Evolutionary conservation across 2,888 invertebrate species (phyloP), one percentile per base, ranked within the genome.

Genomic region (Poecilobothrus nobilitatus): DNA sequence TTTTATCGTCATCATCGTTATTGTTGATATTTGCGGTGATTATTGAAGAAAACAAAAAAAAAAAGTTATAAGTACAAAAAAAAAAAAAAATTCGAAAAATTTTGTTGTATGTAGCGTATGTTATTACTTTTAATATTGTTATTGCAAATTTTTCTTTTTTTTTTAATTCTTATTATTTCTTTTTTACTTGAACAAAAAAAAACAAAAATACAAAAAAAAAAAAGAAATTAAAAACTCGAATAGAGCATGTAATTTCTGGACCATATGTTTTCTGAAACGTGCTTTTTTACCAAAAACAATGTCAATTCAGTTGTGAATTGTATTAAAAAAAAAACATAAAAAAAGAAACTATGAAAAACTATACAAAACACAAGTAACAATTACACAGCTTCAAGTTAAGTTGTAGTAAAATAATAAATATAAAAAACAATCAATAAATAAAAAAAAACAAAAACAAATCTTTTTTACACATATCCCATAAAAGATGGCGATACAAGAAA

Each of bases 191-290:
- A 18, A 53, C 2, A 53, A 12, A 37, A 37, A 37, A 37, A n/a
- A 6, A 8, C 37, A 27, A 27, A 27, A 27, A 27, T 5, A 27
- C 27, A 27, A 27, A 27, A 27, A 27, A 27, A 27, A 53, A 53
- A 53, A 53, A 12, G 53, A 53, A 53, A 53, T 53, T 53, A 53
- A 53, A 53, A 53, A 53, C 53, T 53, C 15, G 41, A 41, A 41
- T 15, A 41, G 41, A 41, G 41, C 41, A n/a, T 53, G 53, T 53
- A 53, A 53, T 53, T 53, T 53, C 53, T 53, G 53, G 53, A 53
- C 53, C 53, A 53, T 53, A 53, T 53, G 53, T 53, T 53, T 18
- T 53, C 15, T 53, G 53, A 53, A 53, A 53, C 53, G 53, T 53
- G 53, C 53, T 53, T 53, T 53, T 53, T 53, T 18, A n/a, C 53